Conservation (phyloP, 2,888 invertebrate species). For the Cantharis lateralis region DNA sequence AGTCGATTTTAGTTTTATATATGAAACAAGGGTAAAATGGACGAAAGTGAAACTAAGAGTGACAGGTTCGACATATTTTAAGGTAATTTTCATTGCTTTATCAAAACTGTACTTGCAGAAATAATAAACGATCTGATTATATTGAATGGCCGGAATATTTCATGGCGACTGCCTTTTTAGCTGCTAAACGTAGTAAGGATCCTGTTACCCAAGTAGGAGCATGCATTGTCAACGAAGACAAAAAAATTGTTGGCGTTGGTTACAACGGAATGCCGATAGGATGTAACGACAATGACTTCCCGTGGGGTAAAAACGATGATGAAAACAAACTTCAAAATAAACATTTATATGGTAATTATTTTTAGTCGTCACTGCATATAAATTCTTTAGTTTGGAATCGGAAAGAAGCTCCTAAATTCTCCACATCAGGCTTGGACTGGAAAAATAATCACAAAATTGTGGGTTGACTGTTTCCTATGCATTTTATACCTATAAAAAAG, state of each 20-base stretch:
- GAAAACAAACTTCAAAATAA: constrained; percentile 71
- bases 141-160: constrained; percentile 93
- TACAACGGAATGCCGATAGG: constrained; percentile 97
- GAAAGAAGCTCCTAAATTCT: too few species aligned
- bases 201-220: constrained; percentile 93
- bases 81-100: background rate
- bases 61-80: background rate
- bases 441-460: too few species aligned
- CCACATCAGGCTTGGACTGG: too few species aligned
- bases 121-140: constrained; percentile 66
- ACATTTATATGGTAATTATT: constrained; percentile 75
- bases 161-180: constrained; percentile 90
- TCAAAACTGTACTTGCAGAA: constrained; percentile 30
- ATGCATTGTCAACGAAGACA: constrained; percentile 86
- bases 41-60: background rate
- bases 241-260: constrained; percentile 89
- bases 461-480: too few species aligned
- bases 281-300: constrained; percentile 85
- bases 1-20: background rate
- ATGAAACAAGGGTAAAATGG: background rate
- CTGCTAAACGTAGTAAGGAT: constrained; percentile 94
- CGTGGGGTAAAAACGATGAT: constrained; percentile 77
- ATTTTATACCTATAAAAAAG: too few species aligned
- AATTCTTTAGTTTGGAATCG: too few species aligned
- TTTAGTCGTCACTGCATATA: too few species aligned